Conservation (phyloP, 2,888 invertebrate genomes). For the Microchrysa polita region DNA sequence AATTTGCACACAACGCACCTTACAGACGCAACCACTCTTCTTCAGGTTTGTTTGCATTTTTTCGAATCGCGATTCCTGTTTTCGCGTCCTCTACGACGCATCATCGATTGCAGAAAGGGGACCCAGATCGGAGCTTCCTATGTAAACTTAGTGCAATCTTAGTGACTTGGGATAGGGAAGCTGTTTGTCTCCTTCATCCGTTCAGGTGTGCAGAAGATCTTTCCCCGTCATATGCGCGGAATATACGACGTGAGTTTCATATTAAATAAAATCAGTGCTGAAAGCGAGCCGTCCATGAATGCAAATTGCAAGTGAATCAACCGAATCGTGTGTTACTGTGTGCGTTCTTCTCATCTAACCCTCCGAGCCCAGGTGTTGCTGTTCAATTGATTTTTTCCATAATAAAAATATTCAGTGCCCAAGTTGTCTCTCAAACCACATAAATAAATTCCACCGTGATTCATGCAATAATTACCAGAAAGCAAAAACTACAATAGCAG, state of each 20-base stretch:
- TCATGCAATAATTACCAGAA: background rate
- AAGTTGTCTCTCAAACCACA: conserved; percentile 10
- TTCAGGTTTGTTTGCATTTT: background rate
- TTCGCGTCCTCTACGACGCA: conserved; percentile 4
- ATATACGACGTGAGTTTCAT: conserved; percentile 35
- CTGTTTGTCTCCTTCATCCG: conserved; percentile 1
- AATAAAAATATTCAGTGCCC: background rate
- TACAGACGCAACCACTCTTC: background rate
- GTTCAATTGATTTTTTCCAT: background rate
- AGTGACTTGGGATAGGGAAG: background rate
- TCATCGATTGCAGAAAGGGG: background rate
- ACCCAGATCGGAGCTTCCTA: background rate
- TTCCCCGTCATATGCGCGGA: conserved; percentile 7
- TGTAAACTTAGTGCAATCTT: background rate
- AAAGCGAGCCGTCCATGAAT: conserved; percentile 6
- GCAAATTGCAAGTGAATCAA: conserved; percentile 28
- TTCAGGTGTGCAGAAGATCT: conserved; percentile 29
- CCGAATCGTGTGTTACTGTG: conserved; percentile 1
- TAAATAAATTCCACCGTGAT: conserved; percentile 8
- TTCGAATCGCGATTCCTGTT: conserved; percentile 11
- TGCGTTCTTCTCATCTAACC: background rate
- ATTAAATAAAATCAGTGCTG: conserved; percentile 23
- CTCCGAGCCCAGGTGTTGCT: conserved; percentile 21
- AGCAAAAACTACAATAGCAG: background rate
- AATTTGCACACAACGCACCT: conserved; percentile 18